Evolutionary conservation across 2,888 invertebrate species (phyloP).

Genomic region (Julus scanicus): DNA sequence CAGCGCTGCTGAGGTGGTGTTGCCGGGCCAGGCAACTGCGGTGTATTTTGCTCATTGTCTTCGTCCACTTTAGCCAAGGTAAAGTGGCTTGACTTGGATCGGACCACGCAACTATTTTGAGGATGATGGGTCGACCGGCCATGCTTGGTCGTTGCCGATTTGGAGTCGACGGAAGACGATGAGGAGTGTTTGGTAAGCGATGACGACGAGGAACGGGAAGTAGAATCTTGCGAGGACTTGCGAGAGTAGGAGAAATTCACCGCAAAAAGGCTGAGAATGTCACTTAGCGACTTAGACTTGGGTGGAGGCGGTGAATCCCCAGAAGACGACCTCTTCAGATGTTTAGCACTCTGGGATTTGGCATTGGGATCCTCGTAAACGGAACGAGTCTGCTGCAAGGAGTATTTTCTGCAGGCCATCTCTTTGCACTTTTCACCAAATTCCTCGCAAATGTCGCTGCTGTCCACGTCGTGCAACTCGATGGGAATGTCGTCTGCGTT

Average conservation of each 20-base stretch:
- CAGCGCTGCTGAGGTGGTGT: slow-evolving; percentile 30
- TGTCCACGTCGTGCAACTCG: slow-evolving; percentile 82
- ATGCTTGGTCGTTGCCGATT: background rate
- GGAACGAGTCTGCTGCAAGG: background rate
- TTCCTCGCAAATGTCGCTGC: background rate
- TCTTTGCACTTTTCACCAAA: slow-evolving; percentile 36
- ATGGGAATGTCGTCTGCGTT: slow-evolving; percentile 82
- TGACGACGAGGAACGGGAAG: slow-evolving; percentile 43
- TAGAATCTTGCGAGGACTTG: slow-evolving; percentile 58
- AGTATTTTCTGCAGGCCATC: background rate
- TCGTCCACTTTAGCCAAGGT: slow-evolving; percentile 57
- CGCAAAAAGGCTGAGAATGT: slow-evolving; percentile 72
- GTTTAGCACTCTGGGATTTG: slow-evolving; percentile 47
- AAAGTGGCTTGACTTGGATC: slow-evolving; percentile 56
- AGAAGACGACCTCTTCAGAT: slow-evolving; percentile 39
- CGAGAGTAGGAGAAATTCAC: slow-evolving; percentile 74
- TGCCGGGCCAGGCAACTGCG: background rate
- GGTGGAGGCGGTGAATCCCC: slow-evolving; percentile 36
- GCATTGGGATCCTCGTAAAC: background rate
- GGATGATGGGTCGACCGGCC: background rate
- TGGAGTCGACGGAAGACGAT: slow-evolving; percentile 52
- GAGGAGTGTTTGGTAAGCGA: slow-evolving; percentile 53
- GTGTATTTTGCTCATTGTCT: slow-evolving; percentile 46
- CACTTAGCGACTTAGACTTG: slow-evolving; percentile 85
- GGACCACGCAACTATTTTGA: background rate